Evolutionary conservation across 2,888 invertebrate species (phyloP), one percentile per base, ranked within the genome.

Genomic region (Chirona hameri): DNA sequence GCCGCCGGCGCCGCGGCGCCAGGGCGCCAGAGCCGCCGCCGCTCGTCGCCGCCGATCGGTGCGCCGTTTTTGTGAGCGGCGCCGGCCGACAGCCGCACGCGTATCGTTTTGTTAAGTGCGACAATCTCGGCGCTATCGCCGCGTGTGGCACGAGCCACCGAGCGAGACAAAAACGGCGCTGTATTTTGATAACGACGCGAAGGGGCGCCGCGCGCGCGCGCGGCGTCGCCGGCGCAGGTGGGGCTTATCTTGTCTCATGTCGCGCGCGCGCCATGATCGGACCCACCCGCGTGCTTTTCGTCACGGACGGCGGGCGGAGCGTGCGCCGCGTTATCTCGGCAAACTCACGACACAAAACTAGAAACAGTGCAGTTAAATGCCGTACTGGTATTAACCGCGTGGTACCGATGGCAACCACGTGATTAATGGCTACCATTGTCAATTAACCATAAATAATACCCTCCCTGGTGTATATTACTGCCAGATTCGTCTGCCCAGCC

Each of bases 1-100:
- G 24, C 60, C 55, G 14, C 55, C 18, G 55, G 15, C 55, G 12
- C 15, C 60, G 60, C 24, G 60, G 24, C 60, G 60, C 21, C 60
- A 9, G 60, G 60, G 24, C 60, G 60, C 60, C 60, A 24, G 3
- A 2, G 24, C 9, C 24, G 24, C 60, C 60, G 60, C 27, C 29
- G 31, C 21, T 24, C 60, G 60, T 12, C 29, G 31, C 21, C 31
- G 27, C 27, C 5, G 27, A 39, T 55, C 18, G 15, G 55, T 14
- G n/a, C n/a, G 24, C 31, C 31, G 46, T 27, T 55, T 81, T 81
- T 48, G 48, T 46, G n/a, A 46, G 81, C 31, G 81, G n/a, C 48
- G 79, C 69, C 48, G 9, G 60, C 79, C 2, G 31, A 31, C 31
- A 52, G 52, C 1, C 31, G 18, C 14, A 27, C 72, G 72, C 72